Conservation (phyloP, 2,888 invertebrate genomes). For the Ceriagrion tenellum region DNA sequence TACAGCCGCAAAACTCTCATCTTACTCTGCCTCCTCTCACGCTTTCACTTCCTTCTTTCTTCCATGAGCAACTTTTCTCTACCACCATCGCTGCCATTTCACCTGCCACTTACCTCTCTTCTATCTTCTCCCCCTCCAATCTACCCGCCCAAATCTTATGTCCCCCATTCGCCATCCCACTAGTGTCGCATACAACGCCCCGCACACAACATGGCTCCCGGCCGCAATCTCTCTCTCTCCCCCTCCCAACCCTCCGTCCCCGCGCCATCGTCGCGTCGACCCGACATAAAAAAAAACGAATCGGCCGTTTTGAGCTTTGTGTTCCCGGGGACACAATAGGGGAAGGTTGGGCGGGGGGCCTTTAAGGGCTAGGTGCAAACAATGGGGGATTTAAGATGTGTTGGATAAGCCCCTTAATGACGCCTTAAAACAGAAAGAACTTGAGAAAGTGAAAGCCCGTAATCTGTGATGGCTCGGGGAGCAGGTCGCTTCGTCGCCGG, state of each 20-base stretch:
- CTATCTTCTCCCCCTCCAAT: not conserved
- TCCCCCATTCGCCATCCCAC: not conserved
- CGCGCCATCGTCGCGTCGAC: not conserved
- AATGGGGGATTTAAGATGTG: slow-evolving; percentile 24
- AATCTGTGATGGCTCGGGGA: not conserved
- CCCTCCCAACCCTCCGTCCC: too few species aligned
- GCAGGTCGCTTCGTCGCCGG: not conserved
- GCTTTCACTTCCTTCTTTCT: too few species aligned
- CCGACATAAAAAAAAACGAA: not conserved
- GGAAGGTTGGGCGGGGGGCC: not conserved
- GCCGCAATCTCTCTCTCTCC: not conserved
- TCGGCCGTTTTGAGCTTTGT: not conserved
- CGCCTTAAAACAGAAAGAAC: slow-evolving; percentile 7
- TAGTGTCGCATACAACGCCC: not conserved
- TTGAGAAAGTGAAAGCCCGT: slow-evolving; percentile 20
- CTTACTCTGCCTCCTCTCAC: too few species aligned
- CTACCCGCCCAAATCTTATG: not conserved
- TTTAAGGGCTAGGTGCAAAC: not conserved
- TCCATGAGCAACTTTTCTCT: not conserved
- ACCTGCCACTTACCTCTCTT: not conserved
- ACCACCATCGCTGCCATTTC: not conserved
- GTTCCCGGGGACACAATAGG: not conserved
- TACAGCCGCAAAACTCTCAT: too few species aligned
- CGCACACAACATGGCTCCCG: not conserved
- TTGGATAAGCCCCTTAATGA: slow-evolving; percentile 7